Percentiles rank a stretch among this genome's conserved stretches.
Conservation (phyloP, 1,140 invertebrate species). For the Panulirus ornatus region DNA sequence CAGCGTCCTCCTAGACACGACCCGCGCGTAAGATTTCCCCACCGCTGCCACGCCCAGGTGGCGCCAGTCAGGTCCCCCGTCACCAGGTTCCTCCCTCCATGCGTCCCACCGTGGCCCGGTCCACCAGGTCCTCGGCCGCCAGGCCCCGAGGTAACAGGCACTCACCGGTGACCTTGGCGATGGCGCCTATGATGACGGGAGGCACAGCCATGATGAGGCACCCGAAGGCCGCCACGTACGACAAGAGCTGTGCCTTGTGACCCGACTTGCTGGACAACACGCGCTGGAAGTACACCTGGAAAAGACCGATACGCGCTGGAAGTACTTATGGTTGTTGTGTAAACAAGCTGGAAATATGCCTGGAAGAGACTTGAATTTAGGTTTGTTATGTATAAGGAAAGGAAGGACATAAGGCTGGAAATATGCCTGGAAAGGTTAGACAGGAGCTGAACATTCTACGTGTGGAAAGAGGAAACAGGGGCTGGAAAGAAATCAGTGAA, state of each 20-base stretch:
- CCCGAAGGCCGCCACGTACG: conserved; percentile 86
- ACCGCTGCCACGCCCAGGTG: background rate
- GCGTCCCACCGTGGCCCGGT: too few species aligned
- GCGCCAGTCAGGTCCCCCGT: background rate
- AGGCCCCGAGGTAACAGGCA: background rate
- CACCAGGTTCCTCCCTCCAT: background rate
- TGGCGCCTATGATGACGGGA: conserved; percentile 86
- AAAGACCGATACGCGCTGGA: conserved; percentile 2
- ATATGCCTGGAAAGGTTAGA: too few species aligned
- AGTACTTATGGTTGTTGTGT: background rate
- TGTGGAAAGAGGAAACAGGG: too few species aligned
- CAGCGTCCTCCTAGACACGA: background rate
- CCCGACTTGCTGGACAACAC: conserved; percentile 88
- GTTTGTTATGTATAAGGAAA: too few species aligned
- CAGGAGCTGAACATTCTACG: too few species aligned
- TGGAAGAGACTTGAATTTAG: background rate
- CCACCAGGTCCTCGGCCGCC: background rate
- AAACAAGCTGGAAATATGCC: background rate
- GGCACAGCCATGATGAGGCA: conserved; percentile 88
- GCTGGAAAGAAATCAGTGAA: too few species aligned
- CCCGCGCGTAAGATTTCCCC: background rate
- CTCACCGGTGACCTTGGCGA: conserved; percentile 84
- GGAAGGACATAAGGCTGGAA: too few species aligned
- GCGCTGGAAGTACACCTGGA: conserved; percentile 90
- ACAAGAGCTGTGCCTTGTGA: conserved; percentile 85